Evolutionary conservation across 1,140 invertebrate species (phyloP), one percentile per base, ranked within the genome.

Genomic region (Portunus trituberculatus): DNA sequence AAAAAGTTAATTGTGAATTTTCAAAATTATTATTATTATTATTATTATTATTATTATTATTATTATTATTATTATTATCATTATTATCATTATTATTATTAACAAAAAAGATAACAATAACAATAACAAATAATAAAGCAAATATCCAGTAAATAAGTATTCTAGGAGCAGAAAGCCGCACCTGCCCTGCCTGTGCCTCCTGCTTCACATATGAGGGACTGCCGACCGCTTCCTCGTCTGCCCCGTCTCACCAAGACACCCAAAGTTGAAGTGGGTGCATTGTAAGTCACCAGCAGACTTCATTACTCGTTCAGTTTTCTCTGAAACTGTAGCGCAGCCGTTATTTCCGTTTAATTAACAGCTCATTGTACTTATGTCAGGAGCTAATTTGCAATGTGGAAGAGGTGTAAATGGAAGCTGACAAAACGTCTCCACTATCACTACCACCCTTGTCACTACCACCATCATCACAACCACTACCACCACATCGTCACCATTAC

Each of bases 311-410:
- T n/a, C 7, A 76, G 67, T 76, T 76, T 76, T 76, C 67, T 76
- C 67, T 16, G 10, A n/a, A 76, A n/a, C 20, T 76, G 67, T n/a
- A 76, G 25, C 20, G 8, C 0, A 76, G 67, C n/a, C 20, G 67
- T n/a, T 76, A 76, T 76, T 76, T 76, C 67, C 67, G n/a, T 20
- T 76, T 76, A 76, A n/a, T 76, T 76, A 76, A 76, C 67, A 76
- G 67, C 67, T 25, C 67, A n/a, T 76, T 76, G 67, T 76, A 20
- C 10, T 76, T 7, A 76, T 76, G 67, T 76, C 67, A 25, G 67
- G 67, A 25, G 25, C 67, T n/a, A 76, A 76, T 25, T 76, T 76
- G 25, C 67, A 76, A n/a, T 76, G 67, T 76, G 16, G 67, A 20
- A n/a, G 67, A 76, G 25, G 67, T n/a, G 67, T 8, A 76, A 76